A percentile compares a stretch with the other conserved stretches of the same genome.
phyloP scores from a whole-genome alignment of 2,888 invertebrate genomes.

The Ochropleura leucogaster region DNA sequence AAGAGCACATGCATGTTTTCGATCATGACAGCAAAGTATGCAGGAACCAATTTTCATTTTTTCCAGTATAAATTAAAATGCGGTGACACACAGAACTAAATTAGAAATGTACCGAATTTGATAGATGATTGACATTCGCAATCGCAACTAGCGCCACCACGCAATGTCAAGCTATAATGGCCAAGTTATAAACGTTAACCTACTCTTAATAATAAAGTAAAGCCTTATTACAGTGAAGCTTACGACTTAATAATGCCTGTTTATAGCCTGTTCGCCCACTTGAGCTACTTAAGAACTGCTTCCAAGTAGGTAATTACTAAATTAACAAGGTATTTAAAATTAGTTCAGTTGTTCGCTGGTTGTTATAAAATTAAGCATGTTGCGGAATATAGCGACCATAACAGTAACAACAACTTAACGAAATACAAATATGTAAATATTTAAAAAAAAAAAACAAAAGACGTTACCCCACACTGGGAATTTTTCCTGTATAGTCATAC shows the following conservation, averaged over 20 bases:
- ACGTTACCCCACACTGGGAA: no score
- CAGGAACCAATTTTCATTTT: neutral
- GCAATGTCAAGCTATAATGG: slow-evolving; percentile 8
- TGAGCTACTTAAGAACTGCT: slow-evolving; percentile 17
- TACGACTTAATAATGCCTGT: slow-evolving; percentile 14
- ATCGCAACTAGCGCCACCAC: neutral
- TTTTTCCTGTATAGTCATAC: no score
- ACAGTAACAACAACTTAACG: neutral
- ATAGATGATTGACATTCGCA: slow-evolving; percentile 7
- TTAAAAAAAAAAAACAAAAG: no score
- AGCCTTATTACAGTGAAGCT: slow-evolving; percentile 19
- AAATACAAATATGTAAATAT: no score
- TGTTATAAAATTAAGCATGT: neutral
- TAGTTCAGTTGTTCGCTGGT: neutral
- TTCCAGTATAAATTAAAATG: neutral
- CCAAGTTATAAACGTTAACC: slow-evolving; percentile 10
- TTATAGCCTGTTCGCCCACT: slow-evolving; percentile 36
- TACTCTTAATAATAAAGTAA: slow-evolving; percentile 37
- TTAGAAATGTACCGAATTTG: slow-evolving; percentile 13
- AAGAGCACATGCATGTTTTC: neutral
- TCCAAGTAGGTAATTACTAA: slow-evolving; percentile 36
- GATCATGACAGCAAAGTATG: neutral
- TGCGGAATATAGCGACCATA: neutral
- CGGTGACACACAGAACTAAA: neutral
- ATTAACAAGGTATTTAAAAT: slow-evolving; percentile 31